Base-by-base conservation (phyloP, 2,797 vertebrate species). In the Danionella dracula region DNA sequence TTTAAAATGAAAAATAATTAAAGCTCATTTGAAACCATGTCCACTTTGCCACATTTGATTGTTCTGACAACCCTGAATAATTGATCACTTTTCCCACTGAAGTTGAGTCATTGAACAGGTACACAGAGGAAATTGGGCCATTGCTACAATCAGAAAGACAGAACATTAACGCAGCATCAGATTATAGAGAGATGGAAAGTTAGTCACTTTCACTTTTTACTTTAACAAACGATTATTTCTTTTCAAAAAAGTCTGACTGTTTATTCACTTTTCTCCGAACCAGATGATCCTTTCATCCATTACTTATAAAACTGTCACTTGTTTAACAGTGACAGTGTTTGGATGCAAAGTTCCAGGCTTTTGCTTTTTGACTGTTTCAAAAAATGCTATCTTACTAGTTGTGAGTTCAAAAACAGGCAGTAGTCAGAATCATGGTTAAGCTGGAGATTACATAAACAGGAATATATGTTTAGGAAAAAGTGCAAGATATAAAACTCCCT, bases 41-140 rank as follows among this genome's bases (percentile, higher is more conserved):
- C 53, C 58, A 49, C 34, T 60, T 35, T 8, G 6, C 16, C 35
- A n/a, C n/a, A n/a, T n/a, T n/a, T 66, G 34, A 42, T 23, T 66
- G 63, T 46, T 51, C 50, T 29, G 23, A 54, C 54, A 38, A 37
- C 23, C 5, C 12, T 75, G 40, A 75, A 72, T 72, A 72, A 70
- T 66, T 49, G 38, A 70, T 70, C 27, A 7, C 32, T 64, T 55
- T 64, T 60, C 41, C 27, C 49, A 66, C 48, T 60, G 63, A 66
- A 54, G 40, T 46, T 9, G 21, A 58, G 60, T 40, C 53, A 50
- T 57, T 55, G 64, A 61, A 70, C 66, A 64, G 41, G 57, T 73
- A 38, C 51, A 50, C 50, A 42, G 66, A 53, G 54, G 53, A 62
- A 68, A 62, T 55, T 46, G 46, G 62, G 35, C 41, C 48, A 56